Conservation (phyloP, 2,113 vertebrate species). For the Microcebus tavaratra region DNA sequence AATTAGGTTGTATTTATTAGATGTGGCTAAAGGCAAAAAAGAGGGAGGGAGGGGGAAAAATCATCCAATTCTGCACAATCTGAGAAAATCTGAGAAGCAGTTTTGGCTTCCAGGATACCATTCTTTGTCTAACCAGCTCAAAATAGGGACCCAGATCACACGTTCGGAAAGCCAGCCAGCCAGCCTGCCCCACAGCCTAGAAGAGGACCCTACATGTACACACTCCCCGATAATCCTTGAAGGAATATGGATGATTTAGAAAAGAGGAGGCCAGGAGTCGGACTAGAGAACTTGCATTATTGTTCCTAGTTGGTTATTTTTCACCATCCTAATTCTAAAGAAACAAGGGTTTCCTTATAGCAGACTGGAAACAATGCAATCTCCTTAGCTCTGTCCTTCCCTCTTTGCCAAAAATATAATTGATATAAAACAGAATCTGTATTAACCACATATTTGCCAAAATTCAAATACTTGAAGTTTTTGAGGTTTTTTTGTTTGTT, state of each 20-base stretch:
- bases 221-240: background rate
- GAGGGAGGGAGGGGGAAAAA: accelerated
- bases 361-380: background rate
- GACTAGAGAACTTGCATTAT: background rate
- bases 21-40: background rate
- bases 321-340: background rate
- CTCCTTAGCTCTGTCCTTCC: background rate
- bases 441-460: background rate
- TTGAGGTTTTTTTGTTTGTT: background rate
- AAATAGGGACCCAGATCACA: background rate
- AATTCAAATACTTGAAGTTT: background rate
- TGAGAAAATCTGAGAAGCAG: background rate
- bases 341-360: background rate
- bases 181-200: background rate
- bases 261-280: background rate
- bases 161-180: background rate
- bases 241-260: background rate
- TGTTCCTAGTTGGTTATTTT: background rate
- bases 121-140: background rate
- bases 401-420: background rate
- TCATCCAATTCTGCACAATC: background rate
- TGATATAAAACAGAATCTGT: background rate
- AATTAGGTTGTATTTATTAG: background rate
- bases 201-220: background rate
- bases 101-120: background rate